Conservation (phyloP, 1,140 invertebrate genomes). For the Neodiprion pinetum region DNA sequence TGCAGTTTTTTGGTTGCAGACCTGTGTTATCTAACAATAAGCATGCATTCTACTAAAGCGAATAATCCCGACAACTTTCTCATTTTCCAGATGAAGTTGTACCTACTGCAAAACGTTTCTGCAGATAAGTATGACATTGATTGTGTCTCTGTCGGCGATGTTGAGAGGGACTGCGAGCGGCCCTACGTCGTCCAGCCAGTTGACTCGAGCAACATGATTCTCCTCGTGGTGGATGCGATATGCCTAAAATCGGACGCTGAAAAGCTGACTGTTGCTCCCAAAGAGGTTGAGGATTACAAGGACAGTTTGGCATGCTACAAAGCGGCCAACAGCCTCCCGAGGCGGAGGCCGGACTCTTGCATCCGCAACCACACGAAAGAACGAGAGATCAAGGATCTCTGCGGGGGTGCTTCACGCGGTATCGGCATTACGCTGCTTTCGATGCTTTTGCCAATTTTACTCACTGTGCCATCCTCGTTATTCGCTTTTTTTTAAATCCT, state of each 20-base stretch:
- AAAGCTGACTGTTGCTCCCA: constrained; percentile 66
- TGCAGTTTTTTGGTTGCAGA: no score
- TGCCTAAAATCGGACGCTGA: constrained; percentile 49
- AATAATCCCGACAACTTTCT: background rate
- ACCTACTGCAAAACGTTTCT: constrained; percentile 50
- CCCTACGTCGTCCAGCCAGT: constrained; percentile 85
- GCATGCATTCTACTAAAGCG: constrained; percentile 1
- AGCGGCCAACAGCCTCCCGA: constrained; percentile 64
- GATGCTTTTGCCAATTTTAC: constrained; percentile 31
- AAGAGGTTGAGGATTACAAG: constrained; percentile 64
- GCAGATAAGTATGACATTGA: constrained; percentile 45
- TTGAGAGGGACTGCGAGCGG: constrained; percentile 53
- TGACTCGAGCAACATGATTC: constrained; percentile 81
- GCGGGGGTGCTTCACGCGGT: constrained; percentile 41
- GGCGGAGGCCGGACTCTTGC: constrained; percentile 71
- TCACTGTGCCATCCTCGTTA: constrained; percentile 23
- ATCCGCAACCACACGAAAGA: constrained; percentile 75
- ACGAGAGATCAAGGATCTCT: constrained; percentile 61
- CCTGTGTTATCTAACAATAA: constrained; percentile 3
- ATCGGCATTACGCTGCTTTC: constrained; percentile 36
- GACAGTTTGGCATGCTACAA: constrained; percentile 73
- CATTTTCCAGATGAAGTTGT: constrained; percentile 50
- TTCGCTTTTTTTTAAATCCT: background rate
- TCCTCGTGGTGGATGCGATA: constrained; percentile 79
- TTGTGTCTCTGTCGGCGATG: constrained; percentile 32